Evolutionary conservation across 2,797 vertebrate genomes (phyloP).

Genomic region (Enteromius paludinosus): DNA sequence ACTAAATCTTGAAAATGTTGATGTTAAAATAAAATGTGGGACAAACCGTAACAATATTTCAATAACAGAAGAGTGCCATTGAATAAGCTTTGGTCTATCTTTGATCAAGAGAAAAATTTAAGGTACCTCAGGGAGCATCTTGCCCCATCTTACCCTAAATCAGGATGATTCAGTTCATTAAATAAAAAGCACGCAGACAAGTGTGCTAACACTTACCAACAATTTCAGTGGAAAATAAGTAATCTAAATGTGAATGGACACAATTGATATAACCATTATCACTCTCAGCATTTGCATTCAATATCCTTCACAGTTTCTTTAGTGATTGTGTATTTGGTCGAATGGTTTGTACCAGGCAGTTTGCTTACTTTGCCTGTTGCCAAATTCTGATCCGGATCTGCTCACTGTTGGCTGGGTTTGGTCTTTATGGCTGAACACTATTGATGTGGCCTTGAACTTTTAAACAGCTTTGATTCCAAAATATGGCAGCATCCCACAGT

Average conservation of each 20-base stretch:
- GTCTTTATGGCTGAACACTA: background rate
- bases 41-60: no score
- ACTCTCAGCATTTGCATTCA: background rate
- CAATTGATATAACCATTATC: background rate
- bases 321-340: background rate
- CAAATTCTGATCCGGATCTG: background rate
- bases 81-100: background rate
- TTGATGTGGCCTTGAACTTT: background rate
- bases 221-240: conserved; percentile 6
- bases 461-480: conserved; percentile 10
- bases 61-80: background rate
- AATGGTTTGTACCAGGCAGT: background rate
- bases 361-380: background rate
- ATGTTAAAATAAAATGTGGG: background rate
- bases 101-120: background rate
- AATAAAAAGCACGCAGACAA: background rate
- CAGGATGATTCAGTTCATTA: background rate
- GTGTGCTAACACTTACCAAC: background rate
- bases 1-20: background rate
- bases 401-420: background rate
- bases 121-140: background rate
- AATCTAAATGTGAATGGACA: background rate
- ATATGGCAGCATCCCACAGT: background rate
- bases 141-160: background rate
- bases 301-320: background rate